A percentile compares a stretch with the other conserved stretches of the same genome.
phyloP scores from a whole-genome alignment of 2,113 vertebrate genomes.

The Malurus melanocephalus region DNA sequence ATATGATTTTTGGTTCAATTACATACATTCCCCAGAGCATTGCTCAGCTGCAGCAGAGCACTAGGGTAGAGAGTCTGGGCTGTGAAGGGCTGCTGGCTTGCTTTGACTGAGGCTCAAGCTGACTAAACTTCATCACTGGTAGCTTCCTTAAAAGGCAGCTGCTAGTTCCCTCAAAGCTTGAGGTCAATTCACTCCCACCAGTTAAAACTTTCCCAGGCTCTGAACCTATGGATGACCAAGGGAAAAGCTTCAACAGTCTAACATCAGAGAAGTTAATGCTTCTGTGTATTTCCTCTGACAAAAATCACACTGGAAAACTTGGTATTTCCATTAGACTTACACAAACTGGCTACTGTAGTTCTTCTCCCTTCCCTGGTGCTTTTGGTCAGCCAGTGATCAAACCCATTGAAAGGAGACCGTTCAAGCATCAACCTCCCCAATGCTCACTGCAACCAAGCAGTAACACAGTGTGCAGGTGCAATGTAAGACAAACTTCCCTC shows the following conservation, averaged over 20 bases:
- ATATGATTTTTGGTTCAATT: neutral
- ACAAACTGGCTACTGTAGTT: neutral
- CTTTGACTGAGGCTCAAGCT: neutral
- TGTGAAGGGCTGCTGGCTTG: neutral
- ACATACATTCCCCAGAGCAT: accelerated
- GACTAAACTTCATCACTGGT: neutral
- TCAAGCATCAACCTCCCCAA: neutral
- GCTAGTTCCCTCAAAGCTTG: neutral
- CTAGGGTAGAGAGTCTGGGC: neutral
- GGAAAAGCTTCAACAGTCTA: neutral
- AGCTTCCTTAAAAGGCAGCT: neutral
- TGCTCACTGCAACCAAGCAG: neutral
- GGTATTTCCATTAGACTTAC: neutral
- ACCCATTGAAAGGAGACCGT: neutral
- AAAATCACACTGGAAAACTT: neutral
- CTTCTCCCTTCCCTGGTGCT: neutral
- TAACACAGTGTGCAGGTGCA: neutral
- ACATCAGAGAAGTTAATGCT: neutral
- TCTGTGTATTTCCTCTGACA: neutral
- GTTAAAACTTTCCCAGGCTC: neutral
- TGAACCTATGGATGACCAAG: neutral
- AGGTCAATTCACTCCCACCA: neutral
- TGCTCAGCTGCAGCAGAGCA: neutral
- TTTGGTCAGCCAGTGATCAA: neutral
- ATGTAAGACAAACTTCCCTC: neutral